Evolutionary conservation across 1,140 invertebrate species (phyloP), one percentile per base, ranked within the genome.

Genomic region (Teleopsis dalmanni): DNA sequence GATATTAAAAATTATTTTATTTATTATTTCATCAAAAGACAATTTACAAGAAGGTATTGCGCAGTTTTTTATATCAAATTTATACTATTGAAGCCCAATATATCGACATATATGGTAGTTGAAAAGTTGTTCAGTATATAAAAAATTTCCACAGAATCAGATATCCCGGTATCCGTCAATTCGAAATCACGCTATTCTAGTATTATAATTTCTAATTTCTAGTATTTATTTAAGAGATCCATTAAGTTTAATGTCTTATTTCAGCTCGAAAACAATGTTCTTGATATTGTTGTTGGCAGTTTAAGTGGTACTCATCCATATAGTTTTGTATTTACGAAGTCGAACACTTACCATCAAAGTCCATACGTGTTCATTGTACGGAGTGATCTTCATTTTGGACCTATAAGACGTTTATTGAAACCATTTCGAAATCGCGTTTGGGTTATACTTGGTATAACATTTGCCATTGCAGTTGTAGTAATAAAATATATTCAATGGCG

Each of bases 291-390:
- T 6, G 36, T 53, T 16, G 51, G 51, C 4, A 36, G 51, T 13
- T 45, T 53, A 7, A 45, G 47, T 22, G 29, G 27, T 5, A 33
- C 35, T 5, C 13, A 38, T 11, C 21, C 26, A 11, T 26, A 35
- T 26, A 19, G 26, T 14, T 8, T 40, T 11, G 26, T 45, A n/a
- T 49, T 49, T n/a, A 45, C 26, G 10, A 38, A n/a, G 10, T 49
- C 51, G 2, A 23, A 13, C 10, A n/a, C 29, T 6, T 48, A 53
- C 29, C 47, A 53, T 19, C 16, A 31, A 1, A 45, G 37, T n/a
- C 41, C 36, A 3, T 46, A 27, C 10, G 51, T 53, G 1, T 53
- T 48, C 34, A 45, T 53, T 10, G 46, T 53, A 3, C 47, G 51
- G 8, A 40, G 47, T 22, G 42, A 36, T 9, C 26, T 47, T 25